These are phyloP conservation scores for Drosophila tripunctata DNA, from an alignment of 2,888 invertebrate genomes.

Conservation along the genomic window DNA sequence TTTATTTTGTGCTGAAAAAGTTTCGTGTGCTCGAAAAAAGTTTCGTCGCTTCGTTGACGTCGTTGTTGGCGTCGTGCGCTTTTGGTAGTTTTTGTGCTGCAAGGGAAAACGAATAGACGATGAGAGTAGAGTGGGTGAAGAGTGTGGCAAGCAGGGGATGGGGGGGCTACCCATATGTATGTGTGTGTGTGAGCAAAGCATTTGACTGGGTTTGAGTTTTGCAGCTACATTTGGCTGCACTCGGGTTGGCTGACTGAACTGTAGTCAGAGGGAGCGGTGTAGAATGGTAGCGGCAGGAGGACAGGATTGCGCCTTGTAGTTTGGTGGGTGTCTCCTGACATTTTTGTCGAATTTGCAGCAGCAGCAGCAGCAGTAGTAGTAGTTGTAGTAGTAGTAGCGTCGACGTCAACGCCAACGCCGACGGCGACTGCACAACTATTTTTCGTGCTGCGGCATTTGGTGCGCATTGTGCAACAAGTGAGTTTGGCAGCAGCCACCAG, in stretches of 20 bases:
- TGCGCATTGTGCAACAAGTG: slow-evolving; percentile 85
- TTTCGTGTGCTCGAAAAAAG: slow-evolving; percentile 84
- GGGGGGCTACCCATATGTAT: slow-evolving; percentile 32
- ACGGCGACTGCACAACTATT: slow-evolving; percentile 71
- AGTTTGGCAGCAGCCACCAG: slow-evolving; percentile 84
- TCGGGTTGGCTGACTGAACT: slow-evolving; percentile 68
- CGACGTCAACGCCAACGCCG: slow-evolving; percentile 28
- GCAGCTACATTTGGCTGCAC: slow-evolving; percentile 79
- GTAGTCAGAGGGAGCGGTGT: not conserved
- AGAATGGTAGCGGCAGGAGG: slow-evolving; percentile 1
- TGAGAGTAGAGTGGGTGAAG: not conserved
- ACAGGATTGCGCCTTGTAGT: slow-evolving; percentile 54
- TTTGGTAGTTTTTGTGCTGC: slow-evolving; percentile 72
- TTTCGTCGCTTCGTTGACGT: slow-evolving; percentile 80
- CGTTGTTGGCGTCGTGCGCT: slow-evolving; percentile 67
- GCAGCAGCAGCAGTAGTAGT: not conserved
- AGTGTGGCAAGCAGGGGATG: not conserved
- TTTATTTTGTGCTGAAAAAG: slow-evolving; percentile 83
- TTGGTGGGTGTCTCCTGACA: slow-evolving; percentile 79
- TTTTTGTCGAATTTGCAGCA: slow-evolving; percentile 81
- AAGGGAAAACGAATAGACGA: slow-evolving; percentile 55
- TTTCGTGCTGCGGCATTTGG: slow-evolving; percentile 72
- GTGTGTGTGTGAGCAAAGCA: slow-evolving; percentile 39
- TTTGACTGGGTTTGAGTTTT: slow-evolving; percentile 75
- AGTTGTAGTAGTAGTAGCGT: slow-evolving; percentile 28